A percentile compares a stretch with the other conserved stretches of the same genome.
Conservation (phyloP, 2,797 vertebrate genomes). For the Sebastes matsubarae region DNA sequence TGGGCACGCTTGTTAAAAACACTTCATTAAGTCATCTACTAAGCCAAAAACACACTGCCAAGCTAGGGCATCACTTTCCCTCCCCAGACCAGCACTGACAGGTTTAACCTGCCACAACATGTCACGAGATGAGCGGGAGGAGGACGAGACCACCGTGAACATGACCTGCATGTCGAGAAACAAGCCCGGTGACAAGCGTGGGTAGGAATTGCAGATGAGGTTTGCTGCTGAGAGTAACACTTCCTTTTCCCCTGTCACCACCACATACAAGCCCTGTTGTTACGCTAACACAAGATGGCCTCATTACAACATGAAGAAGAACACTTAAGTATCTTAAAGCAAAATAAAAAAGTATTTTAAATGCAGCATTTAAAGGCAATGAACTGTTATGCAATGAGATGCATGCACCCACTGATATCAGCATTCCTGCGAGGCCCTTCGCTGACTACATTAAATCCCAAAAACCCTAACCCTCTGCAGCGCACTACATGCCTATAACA, state of each 20-base stretch:
- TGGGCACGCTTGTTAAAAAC: neutral
- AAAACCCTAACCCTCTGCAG: conserved; percentile 3
- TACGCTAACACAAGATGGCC: neutral
- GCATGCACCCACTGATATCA: neutral
- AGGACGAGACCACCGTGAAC: conserved; percentile 9
- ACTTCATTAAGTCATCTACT: neutral
- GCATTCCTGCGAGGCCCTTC: neutral
- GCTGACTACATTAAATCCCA: conserved; percentile 18
- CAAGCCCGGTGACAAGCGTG: neutral
- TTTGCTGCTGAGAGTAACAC: neutral
- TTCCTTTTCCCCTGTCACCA: conserved; percentile 1
- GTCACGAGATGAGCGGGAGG: neutral
- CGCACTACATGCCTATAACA: conserved; percentile 1
- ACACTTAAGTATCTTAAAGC: neutral
- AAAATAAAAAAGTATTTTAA: neutral
- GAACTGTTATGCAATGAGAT: conserved; percentile 19
- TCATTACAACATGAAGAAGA: neutral
- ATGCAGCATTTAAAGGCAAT: neutral
- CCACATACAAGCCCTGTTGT: neutral
- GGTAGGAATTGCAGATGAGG: neutral
- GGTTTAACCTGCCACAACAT: conserved; percentile 15
- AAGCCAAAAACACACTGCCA: neutral
- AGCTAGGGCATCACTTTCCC: neutral
- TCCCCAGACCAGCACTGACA: neutral
- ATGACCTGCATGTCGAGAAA: conserved; percentile 16